Evolutionary conservation across 1,140 invertebrate species (phyloP).

Genomic region (Tyrophagus putrescentiae): DNA sequence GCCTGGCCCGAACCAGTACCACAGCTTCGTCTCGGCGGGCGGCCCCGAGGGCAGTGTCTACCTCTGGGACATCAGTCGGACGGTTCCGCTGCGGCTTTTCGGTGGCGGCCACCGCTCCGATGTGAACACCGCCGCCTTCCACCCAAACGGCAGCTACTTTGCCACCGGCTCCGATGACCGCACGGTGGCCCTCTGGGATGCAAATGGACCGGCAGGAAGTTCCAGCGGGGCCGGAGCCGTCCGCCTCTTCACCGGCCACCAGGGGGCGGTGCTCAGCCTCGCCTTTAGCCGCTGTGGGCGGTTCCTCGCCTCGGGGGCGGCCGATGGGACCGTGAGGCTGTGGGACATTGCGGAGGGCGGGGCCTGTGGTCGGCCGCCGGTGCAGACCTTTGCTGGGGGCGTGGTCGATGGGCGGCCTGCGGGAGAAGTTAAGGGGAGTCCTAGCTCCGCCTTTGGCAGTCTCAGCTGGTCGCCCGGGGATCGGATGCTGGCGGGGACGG

Average conservation of each 20-base stretch:
- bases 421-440: neutral
- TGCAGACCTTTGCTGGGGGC: neutral
- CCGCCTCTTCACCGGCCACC: constrained; percentile 41
- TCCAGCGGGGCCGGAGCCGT: constrained; percentile 44
- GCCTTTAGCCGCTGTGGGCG: constrained; percentile 55
- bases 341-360: constrained; percentile 33
- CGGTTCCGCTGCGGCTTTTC: constrained; percentile 59
- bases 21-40: constrained; percentile 61
- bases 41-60: constrained; percentile 67
- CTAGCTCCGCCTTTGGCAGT: too few species aligned
- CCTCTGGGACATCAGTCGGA: constrained; percentile 65
- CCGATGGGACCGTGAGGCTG: constrained; percentile 31
- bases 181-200: constrained; percentile 55
- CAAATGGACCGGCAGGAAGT: too few species aligned
- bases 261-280: constrained; percentile 44
- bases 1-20: too few species aligned
- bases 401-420: neutral
- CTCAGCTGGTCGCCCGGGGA: too few species aligned
- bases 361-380: neutral
- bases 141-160: constrained; percentile 62
- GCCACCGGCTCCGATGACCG: constrained; percentile 61
- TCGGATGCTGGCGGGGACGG: neutral
- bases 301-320: constrained; percentile 49
- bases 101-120: constrained; percentile 65
- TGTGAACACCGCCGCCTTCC: constrained; percentile 64